These are phyloP conservation scores for Caenorhabditis imperialis DNA, from an alignment of 2,888 invertebrate species.

Conservation along the genomic window DNA sequence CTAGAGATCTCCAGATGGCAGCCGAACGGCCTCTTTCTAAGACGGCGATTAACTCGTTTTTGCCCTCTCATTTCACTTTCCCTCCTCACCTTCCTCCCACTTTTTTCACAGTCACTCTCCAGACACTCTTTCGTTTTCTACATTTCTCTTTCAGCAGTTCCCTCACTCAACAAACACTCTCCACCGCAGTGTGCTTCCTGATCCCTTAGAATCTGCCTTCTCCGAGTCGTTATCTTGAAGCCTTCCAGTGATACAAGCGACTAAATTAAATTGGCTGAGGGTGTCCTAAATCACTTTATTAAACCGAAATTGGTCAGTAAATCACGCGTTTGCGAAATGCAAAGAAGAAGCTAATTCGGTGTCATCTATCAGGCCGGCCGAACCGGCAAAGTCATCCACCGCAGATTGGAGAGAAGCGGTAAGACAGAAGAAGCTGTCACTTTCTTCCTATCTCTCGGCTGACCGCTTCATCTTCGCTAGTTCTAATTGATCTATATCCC, in stretches of 20 bases:
- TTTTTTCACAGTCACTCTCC: slow-evolving; percentile 28
- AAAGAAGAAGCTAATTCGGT: slow-evolving; percentile 20
- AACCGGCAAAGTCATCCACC: neutral
- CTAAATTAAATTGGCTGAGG: too few relatives aligned
- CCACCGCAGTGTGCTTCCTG: too few relatives aligned
- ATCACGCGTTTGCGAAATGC: slow-evolving; percentile 34
- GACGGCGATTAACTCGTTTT: slow-evolving; percentile 41
- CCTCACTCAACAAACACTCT: too few relatives aligned
- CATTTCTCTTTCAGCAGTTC: slow-evolving; percentile 18
- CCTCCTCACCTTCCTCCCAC: slow-evolving; percentile 36
- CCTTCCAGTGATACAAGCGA: too few relatives aligned
- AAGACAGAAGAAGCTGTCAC: slow-evolving; percentile 14
- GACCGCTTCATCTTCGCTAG: slow-evolving; percentile 8
- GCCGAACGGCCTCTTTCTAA: slow-evolving; percentile 12
- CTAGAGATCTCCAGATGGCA: slow-evolving; percentile 29
- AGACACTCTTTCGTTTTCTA: slow-evolving; percentile 20
- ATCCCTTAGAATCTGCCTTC: too few relatives aligned
- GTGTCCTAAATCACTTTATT: slow-evolving; percentile 37
- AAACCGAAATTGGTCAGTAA: slow-evolving; percentile 44
- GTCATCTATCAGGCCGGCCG: slow-evolving; percentile 40
- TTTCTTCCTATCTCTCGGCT: slow-evolving; percentile 15
- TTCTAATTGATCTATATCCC: slow-evolving; percentile 51
- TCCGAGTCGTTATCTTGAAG: too few relatives aligned
- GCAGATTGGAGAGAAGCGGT: slow-evolving; percentile 24
- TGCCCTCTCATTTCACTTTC: slow-evolving; percentile 10